Conservation (phyloP, 2,113 vertebrate species). For the Xiphorhynchus elegans region DNA sequence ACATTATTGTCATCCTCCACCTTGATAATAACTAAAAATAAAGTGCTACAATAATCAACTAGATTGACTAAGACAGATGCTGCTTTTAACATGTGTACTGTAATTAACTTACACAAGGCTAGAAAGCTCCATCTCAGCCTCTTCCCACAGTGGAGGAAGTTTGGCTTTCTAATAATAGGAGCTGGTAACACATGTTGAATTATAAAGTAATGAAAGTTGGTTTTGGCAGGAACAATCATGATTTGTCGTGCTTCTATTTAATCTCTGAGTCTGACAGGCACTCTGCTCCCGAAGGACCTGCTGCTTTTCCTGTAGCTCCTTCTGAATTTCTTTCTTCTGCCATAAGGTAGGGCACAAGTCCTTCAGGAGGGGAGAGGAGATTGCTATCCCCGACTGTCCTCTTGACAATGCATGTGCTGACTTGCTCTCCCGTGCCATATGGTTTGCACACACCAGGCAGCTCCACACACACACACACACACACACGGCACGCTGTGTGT, state of each 20-base stretch:
- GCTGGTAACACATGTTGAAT: constrained; percentile 67
- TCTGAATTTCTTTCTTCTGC: not conserved
- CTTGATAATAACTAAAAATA: constrained; percentile 69
- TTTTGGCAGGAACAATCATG: constrained; percentile 60
- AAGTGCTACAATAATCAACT: constrained; percentile 56
- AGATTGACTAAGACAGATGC: constrained; percentile 74
- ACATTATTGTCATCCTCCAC: constrained; percentile 56
- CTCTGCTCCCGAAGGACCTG: not conserved
- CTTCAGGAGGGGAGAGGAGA: not conserved
- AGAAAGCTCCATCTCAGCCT: constrained; percentile 53
- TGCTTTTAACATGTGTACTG: constrained; percentile 68
- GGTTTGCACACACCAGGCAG: not conserved
- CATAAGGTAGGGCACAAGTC: not conserved
- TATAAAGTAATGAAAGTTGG: constrained; percentile 62
- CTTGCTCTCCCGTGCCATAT: not conserved
- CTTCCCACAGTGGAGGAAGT: constrained; percentile 60
- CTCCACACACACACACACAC: not conserved
- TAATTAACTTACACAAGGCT: constrained; percentile 67
- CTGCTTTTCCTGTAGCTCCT: not conserved
- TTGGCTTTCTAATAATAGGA: constrained; percentile 70
- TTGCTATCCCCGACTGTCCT: not conserved
- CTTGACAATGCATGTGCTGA: not conserved
- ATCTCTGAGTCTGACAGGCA: not conserved
- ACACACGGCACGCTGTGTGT: fast-evolving
- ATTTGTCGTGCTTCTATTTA: constrained; percentile 41